Base-by-base conservation (phyloP, 2,888 invertebrate genomes). In the Scrobipalpa atriplicella region DNA sequence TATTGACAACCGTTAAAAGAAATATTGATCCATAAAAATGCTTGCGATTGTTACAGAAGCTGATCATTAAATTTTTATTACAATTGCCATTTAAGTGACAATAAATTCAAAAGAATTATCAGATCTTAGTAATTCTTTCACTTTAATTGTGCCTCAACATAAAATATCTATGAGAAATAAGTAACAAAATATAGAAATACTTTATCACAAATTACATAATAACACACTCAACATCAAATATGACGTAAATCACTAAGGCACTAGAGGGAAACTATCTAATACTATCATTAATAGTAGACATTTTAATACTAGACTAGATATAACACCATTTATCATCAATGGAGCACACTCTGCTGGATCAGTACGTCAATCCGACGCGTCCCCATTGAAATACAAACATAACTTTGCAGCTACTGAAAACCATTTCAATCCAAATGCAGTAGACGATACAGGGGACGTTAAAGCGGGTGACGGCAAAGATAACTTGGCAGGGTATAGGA, bases 291-390 rank as follows among this genome's bases (percentile, higher is more conserved):
- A 58, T 60, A 60, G 39, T 39, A 41, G 61, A 41, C 19, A 41
- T 41, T 62, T 47, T 62, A 62, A 62, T 51, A 62, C 62, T 47
- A 47, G 43, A 62, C 61, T 41, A 62, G 62, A 62, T 51, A 52
- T 51, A 63, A 38, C 38, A 63, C 76, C 77, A 78, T 80, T 81
- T 82, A 81, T 82, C 78, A 78, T 73, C 68, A 76, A 77, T 80
- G 79, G 75, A 72, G 77, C 56, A 64, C 54, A 19, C 64, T 67
- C 62, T 51, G 47, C 64, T 62, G 80, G 79, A 85, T 83, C 78
- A 81, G 75, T 75, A 79, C 74, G 79, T 83, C 83, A 82, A 83
- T 82, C 79, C 67, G 77, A 77, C 79, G 73, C 78, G 81, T 80
- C 77, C 78, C 76, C 77, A 78, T 82, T 83, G 82, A 80, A 74